Evolutionary conservation across 2,113 vertebrate genomes (phyloP), one percentile per base, ranked within the genome.

Genomic region (Amphiprion ocellaris): DNA sequence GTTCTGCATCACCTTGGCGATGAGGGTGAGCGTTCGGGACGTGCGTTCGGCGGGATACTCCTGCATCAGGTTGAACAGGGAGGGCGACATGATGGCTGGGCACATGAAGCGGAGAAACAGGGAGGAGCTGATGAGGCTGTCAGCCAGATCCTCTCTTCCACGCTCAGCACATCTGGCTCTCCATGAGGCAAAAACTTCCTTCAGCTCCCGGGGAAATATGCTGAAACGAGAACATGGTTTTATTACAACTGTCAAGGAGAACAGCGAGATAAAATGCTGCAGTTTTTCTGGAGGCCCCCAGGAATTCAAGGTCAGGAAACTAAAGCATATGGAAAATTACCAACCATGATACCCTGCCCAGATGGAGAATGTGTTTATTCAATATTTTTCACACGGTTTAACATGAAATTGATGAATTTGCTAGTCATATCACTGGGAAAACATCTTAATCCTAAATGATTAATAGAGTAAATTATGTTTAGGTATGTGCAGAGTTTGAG

Each of bases 1-100:
- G 95, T 98, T 99, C 95, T 99, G 98, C 95, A 98, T 97, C 94
- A 99, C 97, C 94, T 98, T 99, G 92, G 98, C 97, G 23, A 98
- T 99, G 94, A 99, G 97, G 3, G 97, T 98, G 84, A 99, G 97
- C 1, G 98, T 99, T 75, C 98, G 94, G 14, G 97, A 98, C 0
- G 97, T 98, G 92, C 97, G 97, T 85, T 98, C 97, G 0, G 97
- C 97, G 0, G 98, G 98, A 74, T 99, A 98, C 90, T 99, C 98
- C 94, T 98, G 98, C 94, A 97, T 98, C 37, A 99, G 94, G 88
- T 96, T 96, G 76, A 99, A 99, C 70, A 99, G 96, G 69, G 97
- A 98, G 54, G 98, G 98, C 9, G 98, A 98, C 97, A 98, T 98
- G 72, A 99, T 95, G 69, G 97, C 97, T 0, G 98, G 98, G 83